A percentile compares a stretch with the other conserved stretches of the same genome.
phyloP scores from a whole-genome alignment of 1,140 invertebrate genomes.

The Hypsibius dujardini region DNA sequence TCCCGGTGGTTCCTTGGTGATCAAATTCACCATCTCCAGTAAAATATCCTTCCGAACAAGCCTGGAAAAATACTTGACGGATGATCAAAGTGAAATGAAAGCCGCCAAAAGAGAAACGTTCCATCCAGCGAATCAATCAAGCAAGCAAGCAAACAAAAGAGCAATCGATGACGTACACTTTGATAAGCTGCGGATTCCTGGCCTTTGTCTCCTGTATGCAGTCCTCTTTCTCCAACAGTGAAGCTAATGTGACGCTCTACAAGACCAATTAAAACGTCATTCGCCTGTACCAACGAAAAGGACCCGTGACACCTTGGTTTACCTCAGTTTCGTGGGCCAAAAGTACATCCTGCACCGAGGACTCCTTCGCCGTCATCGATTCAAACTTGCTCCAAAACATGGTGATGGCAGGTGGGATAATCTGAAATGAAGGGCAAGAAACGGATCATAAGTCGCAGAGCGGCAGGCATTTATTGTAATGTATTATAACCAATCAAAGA shows the following conservation, averaged over 20 bases:
- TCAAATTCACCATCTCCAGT: background rate
- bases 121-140: background rate
- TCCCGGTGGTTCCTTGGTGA: conserved; percentile 7
- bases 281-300: too few relatives aligned
- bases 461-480: too few relatives aligned
- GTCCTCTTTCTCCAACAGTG: background rate
- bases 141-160: too few relatives aligned
- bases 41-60: background rate
- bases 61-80: background rate
- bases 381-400: conserved; percentile 11
- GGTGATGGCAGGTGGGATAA: too few relatives aligned
- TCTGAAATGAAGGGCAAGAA: too few relatives aligned
- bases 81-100: background rate
- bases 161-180: too few relatives aligned
- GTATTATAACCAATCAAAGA: too few relatives aligned
- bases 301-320: background rate
- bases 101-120: conserved; percentile 1
- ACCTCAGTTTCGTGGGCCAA: background rate
- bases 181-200: background rate
- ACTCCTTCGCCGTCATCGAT: background rate
- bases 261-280: too few relatives aligned
- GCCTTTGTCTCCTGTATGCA: conserved; percentile 10
- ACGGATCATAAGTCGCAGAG: too few relatives aligned
- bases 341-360: background rate
- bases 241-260: background rate